Evolutionary conservation across 1,140 invertebrate species (phyloP).

Genomic region (Drosophila takahashii): DNA sequence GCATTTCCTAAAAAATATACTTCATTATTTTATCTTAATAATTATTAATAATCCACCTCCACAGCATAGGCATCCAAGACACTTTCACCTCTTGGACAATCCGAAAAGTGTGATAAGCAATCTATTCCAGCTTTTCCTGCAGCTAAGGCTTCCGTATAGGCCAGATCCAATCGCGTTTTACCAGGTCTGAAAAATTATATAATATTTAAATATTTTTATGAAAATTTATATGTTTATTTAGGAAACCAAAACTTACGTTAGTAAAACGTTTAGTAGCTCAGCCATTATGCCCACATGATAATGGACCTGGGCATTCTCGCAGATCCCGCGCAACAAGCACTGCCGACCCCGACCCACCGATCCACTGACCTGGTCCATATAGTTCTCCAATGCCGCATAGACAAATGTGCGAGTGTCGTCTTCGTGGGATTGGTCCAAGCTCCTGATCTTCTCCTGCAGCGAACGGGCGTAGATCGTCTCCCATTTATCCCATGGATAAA

Average conservation of each 20-base stretch:
- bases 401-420: slow-evolving; percentile 72
- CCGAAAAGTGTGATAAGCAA: slow-evolving; percentile 47
- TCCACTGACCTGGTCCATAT: slow-evolving; percentile 62
- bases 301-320: slow-evolving; percentile 82
- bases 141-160: slow-evolving; percentile 53
- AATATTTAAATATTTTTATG: not conserved
- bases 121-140: slow-evolving; percentile 66
- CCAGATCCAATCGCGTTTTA: slow-evolving; percentile 43
- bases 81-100: slow-evolving; percentile 62
- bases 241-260: slow-evolving; percentile 65
- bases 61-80: slow-evolving; percentile 61
- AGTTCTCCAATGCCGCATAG: slow-evolving; percentile 66
- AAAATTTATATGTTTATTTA: not conserved
- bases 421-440: slow-evolving; percentile 47
- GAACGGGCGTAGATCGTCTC: slow-evolving; percentile 67
- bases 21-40: too few relatives aligned
- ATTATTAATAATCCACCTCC: slow-evolving; percentile 39
- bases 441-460: slow-evolving; percentile 44
- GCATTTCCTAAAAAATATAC: not conserved
- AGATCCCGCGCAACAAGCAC: slow-evolving; percentile 73
- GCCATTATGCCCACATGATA: slow-evolving; percentile 72
- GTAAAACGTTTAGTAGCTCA: slow-evolving; percentile 67
- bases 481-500: slow-evolving; percentile 82
- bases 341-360: slow-evolving; percentile 38
- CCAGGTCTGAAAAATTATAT: slow-evolving; percentile 55